These are phyloP conservation scores for Pristionchus mayeri DNA, from an alignment of 2,888 invertebrate genomes.

Conservation along the genomic window DNA sequence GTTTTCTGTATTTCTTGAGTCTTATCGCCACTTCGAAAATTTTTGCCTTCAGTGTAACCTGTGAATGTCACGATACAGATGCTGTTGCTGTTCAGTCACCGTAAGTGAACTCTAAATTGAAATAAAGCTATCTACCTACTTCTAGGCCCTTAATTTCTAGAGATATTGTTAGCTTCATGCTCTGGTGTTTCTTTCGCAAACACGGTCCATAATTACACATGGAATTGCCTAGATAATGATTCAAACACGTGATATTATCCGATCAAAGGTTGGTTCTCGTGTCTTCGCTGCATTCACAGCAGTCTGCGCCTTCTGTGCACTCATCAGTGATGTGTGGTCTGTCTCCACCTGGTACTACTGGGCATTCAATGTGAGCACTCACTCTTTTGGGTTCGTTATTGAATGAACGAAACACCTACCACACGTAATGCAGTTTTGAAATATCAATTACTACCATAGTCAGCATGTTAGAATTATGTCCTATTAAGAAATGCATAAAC, in stretches of 20 bases:
- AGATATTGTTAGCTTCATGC: no score
- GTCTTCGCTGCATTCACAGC: not conserved
- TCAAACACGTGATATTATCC: not conserved
- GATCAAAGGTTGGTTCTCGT: not conserved
- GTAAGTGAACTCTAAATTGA: not conserved
- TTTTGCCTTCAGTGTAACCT: no score
- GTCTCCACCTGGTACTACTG: not conserved
- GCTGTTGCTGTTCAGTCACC: constrained; percentile 13
- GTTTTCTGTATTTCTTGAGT: not conserved
- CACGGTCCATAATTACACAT: no score
- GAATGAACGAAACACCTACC: no score
- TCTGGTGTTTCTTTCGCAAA: no score
- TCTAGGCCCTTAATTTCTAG: no score
- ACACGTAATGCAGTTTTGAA: no score
- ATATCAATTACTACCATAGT: no score
- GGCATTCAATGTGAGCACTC: not conserved
- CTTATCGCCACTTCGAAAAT: not conserved
- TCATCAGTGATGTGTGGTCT: not conserved
- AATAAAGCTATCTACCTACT: no score
- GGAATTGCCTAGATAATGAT: no score
- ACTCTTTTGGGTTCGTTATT: not conserved
- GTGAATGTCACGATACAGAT: not conserved
- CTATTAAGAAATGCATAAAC: no score
- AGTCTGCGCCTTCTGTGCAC: not conserved
- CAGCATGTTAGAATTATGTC: no score